Evolutionary conservation across 2,113 vertebrate genomes (phyloP), one percentile per base, ranked within the genome.

Genomic region (Poecile atricapillus): DNA sequence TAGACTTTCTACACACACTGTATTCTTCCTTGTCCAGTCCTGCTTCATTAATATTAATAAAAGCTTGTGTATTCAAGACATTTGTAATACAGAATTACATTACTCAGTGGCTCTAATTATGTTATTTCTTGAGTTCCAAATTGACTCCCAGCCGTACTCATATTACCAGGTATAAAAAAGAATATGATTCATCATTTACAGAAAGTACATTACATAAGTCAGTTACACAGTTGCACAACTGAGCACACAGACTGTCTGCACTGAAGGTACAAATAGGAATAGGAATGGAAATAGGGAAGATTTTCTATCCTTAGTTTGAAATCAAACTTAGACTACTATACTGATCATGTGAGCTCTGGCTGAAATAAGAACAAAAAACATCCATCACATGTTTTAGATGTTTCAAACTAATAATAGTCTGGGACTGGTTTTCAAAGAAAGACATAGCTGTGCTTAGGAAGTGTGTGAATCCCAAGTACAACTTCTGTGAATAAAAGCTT

Each of bases 171-270:
- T 98, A 97, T 97, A 97, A 98, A 97, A 97, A 97, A 96, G 63
- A 83, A 88, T 85, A 95, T 98, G 97, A 98, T 97, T 98, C 96
- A 98, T 97, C 97, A 96, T 96, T 97, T 98, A 97, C 96, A 96
- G 97, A 97, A 98, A 97, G 95, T 89, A 96, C 93, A 95, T 97
- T 96, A 97, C 91, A 87, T 95, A 97, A 97, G 95, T 94, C 93
- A 96, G 95, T 93, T 89, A 93, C 87, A 90, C 83, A 71, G 93
- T 94, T 96, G 96, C 93, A 92, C 96, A 85, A 63, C 7, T 47
- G 80, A 92, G 89, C 56, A 87, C 41, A 83, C 85, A 90, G 90
- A 87, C 91, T 89, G 93, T 70, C 87, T 97, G 95, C 97, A 95
- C 35, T 96, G 89, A 97, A 98, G 93, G 92, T 95, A 97, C 97